Evolutionary conservation across 2,113 vertebrate species (phyloP), one percentile per base, ranked within the genome.

Genomic region (Hippoglossus stenolepis): DNA sequence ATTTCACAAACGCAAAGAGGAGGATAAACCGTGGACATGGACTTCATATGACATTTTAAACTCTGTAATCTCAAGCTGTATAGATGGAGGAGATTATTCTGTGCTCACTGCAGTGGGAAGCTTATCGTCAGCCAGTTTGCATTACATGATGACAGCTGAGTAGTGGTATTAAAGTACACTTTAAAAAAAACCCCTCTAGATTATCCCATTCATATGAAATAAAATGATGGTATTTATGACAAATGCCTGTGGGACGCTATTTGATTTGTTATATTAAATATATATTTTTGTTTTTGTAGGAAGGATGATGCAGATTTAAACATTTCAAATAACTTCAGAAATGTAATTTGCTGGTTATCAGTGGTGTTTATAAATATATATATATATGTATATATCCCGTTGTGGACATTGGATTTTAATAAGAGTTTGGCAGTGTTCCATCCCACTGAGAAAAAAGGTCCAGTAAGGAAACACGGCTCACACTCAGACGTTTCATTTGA

Each of bases 21-120:
- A 79, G 82, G 80, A 85, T 65, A 84, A 70, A 77, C 31, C 62
- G 45, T 51, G 72, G 78, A 49, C 67, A 7, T 64, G 54, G 63
- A 73, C 77, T 73, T 73, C 51, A 69, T 45, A 2, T 74, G 68
- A 83, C 77, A 66, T 17, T 8, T 73, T 66, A 78, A 54, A n/a
- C 45, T 49, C 54, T 65, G 54, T 63, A 75, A 79, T 83, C 79
- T 83, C 47, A 65, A 69, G 2, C 15, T 58, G 21, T 63, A 65
- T 31, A 53, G 62, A 40, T 61, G 62, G 59, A 18, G 18, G 9
- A 49, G 64, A 69, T 60, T 20, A 67, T 59, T 53, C 58, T 65
- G 69, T 59, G 69, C 38, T 38, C 8, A 21, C 45, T 35, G 54
- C 65, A 53, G 64, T 28, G 15, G 73, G 70, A 75, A 35, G 43